Evolutionary conservation across 2,797 vertebrate species (phyloP).

Genomic region (Arnoldichthys spilopterus): DNA sequence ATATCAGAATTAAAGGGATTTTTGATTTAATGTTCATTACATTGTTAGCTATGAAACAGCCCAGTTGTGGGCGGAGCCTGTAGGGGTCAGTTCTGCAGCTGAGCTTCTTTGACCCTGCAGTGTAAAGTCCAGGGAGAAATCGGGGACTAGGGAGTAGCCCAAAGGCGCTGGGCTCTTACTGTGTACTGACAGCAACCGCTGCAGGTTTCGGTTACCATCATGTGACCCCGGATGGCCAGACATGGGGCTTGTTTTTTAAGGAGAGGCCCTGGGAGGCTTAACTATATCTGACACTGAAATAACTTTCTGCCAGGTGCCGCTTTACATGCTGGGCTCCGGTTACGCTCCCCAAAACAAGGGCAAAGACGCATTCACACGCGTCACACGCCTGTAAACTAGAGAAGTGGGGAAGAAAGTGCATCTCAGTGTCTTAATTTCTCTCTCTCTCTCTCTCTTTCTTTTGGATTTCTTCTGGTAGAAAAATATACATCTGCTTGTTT

Average conservation of each 20-base stretch:
- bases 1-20: no score
- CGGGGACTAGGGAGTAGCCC: constrained; percentile 9
- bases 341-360: constrained; percentile 75
- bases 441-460: no score
- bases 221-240: constrained; percentile 70
- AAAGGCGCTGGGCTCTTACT: not conserved
- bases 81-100: not conserved
- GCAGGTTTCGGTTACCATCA: constrained; percentile 76
- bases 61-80: not conserved
- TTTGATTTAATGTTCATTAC: no score
- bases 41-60: no score
- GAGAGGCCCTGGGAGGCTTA: constrained; percentile 67
- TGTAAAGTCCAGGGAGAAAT: not conserved
- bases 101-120: not conserved
- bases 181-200: constrained; percentile 69
- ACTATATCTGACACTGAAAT: constrained; percentile 79
- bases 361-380: constrained; percentile 43
- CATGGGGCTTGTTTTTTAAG: constrained; percentile 63
- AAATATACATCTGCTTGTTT: constrained; percentile 61
- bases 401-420: constrained; percentile 66
- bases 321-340: constrained; percentile 69
- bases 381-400: constrained; percentile 52
- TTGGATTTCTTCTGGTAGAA: constrained; percentile 46
- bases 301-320: constrained; percentile 79
- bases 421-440: constrained; percentile 57